phyloP scores from a whole-genome alignment of 2,797 vertebrate genomes.

The Cirrhinus mrigala region DNA sequence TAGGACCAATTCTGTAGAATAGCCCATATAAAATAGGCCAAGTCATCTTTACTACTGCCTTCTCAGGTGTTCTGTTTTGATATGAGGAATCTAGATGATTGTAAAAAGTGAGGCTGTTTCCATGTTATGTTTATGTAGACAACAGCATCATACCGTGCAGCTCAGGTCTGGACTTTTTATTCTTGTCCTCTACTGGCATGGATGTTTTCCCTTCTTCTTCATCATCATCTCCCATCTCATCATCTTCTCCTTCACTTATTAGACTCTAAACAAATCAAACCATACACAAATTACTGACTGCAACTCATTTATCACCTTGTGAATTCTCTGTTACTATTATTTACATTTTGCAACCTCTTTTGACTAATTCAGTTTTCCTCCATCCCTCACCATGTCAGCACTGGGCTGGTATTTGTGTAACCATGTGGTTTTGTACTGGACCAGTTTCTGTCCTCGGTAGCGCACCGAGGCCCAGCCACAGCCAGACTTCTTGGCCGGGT shows the following conservation, averaged over 20 bases:
- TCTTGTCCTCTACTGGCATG: conserved; percentile 72
- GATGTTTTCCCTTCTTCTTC: conserved; percentile 78
- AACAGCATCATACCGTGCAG: conserved; percentile 71
- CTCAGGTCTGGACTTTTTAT: conserved; percentile 79
- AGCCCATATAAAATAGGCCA: background rate
- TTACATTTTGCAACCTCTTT: conserved; percentile 39
- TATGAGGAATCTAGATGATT: background rate
- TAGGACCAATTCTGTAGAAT: too few relatives aligned
- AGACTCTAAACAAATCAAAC: conserved; percentile 74
- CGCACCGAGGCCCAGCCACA: conserved; percentile 97
- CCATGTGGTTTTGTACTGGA: conserved; percentile 96
- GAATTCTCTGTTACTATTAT: conserved; percentile 73
- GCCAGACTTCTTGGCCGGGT: conserved; percentile 96
- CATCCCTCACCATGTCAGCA: conserved; percentile 84
- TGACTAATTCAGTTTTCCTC: background rate
- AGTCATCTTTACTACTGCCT: background rate
- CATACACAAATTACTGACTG: background rate
- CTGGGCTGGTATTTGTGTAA: conserved; percentile 90
- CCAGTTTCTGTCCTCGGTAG: conserved; percentile 94
- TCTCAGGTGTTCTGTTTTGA: background rate
- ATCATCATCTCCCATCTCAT: conserved; percentile 86
- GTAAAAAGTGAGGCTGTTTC: background rate
- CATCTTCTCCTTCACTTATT: conserved; percentile 93
- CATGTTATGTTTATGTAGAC: background rate
- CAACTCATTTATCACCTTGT: background rate